Conservation (phyloP, 1,140 invertebrate species). For the Amphibalanus amphitrite region DNA sequence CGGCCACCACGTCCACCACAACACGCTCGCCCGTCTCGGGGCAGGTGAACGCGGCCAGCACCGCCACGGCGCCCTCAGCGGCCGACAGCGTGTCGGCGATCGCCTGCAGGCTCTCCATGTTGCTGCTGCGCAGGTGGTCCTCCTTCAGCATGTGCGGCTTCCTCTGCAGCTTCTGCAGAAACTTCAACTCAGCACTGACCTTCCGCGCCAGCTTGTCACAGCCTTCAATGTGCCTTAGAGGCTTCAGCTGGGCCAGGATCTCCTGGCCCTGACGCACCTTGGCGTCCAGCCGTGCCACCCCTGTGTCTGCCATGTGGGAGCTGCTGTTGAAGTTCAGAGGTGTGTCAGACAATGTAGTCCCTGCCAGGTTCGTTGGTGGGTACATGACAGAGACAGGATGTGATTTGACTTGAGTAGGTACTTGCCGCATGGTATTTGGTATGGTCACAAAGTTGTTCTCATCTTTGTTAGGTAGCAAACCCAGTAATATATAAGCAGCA, state of each 20-base stretch:
- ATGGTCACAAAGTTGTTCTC: no score
- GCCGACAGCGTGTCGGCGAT: background rate
- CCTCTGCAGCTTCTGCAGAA: background rate
- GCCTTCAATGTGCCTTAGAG: background rate
- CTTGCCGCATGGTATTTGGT: no score
- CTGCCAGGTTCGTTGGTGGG: no score
- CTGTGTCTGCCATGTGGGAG: background rate
- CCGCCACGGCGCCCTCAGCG: background rate
- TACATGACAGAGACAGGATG: no score
- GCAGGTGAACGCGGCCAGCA: slow-evolving; percentile 5
- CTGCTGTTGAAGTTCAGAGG: no score
- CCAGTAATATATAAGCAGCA: no score
- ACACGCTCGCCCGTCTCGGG: background rate
- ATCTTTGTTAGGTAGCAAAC: no score
- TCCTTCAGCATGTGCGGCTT: background rate
- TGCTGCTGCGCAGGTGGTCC: slow-evolving; percentile 4
- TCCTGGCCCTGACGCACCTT: background rate
- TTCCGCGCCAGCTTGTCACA: background rate
- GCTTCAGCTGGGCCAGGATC: background rate
- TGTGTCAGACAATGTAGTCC: no score
- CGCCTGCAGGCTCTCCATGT: slow-evolving; percentile 2
- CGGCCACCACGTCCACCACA: slow-evolving; percentile 58
- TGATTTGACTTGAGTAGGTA: no score
- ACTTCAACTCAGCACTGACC: background rate
- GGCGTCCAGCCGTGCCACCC: background rate